Evolutionary conservation across 2,888 invertebrate species (phyloP), one percentile per base, ranked within the genome.

Genomic region (Caenorhabditis sp.): DNA sequence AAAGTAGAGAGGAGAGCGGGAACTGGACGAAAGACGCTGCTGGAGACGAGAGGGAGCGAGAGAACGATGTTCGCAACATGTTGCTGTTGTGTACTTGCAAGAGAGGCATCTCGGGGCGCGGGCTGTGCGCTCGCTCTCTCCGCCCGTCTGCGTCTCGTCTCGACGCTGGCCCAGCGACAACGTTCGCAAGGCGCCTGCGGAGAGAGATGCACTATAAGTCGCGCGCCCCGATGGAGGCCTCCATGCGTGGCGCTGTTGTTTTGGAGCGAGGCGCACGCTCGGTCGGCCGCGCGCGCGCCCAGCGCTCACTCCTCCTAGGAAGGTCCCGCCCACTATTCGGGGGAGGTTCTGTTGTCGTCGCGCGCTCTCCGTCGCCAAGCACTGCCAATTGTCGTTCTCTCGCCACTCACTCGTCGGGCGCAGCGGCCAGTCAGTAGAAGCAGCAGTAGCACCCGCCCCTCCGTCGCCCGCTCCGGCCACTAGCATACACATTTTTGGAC

Each of bases 51-150:
- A 67, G 68, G 32, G 37, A 35, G 28, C 56, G 77, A 71, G 79
- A 79, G 71, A 70, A 78, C 64, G 62, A 22, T 71, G 79, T 79
- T 79, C 79, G 79, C 79, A 79, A 79, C 79, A 79, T 71, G 56
- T 50, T 37, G 20, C 37, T 78, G 58, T 28, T 67, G 67, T 76
- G 76, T 67, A 76, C 67, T 74, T 76, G 76, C 60, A 76, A n/a
- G n/a, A n/a, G n/a, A n/a, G 74, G 65, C 74, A 65, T 56, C 56
- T 35, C 24, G 47, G 50, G 32, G 50, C 44, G 53, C 35, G 62
- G 56, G 58, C 60, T 72, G 64, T 22, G 61, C 71, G 44, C 62
- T n/a, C 22, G 3, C 35, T 22, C 28, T 24, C 22, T 40, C 60
- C 40, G 40, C 24, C 61, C 24, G 44, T 65, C 76, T 76, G 67